Evolutionary conservation across 2,797 vertebrate genomes (phyloP).

Genomic region (Notolabrus celidotus): DNA sequence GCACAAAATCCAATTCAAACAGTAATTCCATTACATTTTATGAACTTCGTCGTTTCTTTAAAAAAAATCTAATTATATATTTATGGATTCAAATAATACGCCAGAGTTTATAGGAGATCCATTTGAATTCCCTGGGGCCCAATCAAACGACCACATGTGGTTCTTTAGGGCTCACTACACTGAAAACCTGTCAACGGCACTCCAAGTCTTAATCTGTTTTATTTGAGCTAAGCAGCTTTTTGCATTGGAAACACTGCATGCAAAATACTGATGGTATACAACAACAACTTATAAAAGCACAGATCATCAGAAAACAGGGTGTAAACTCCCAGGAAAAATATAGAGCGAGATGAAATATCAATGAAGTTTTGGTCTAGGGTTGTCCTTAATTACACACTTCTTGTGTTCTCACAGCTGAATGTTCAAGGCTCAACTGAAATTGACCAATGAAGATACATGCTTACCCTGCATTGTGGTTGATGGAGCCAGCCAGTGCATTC

Average conservation of each 20-base stretch:
- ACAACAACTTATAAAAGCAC: neutral
- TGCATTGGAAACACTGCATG: neutral
- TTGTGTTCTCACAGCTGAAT: neutral
- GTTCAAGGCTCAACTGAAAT: neutral
- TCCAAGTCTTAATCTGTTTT: too few relatives aligned
- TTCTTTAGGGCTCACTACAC: too few relatives aligned
- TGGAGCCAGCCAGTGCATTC: slow-evolving; percentile 91
- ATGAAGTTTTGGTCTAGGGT: neutral
- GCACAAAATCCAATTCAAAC: too few relatives aligned
- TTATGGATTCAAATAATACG: too few relatives aligned
- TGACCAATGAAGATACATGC: slow-evolving; percentile 25
- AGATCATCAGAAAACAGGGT: slow-evolving; percentile 5
- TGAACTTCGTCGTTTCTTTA: too few relatives aligned
- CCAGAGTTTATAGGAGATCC: too few relatives aligned
- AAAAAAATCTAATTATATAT: too few relatives aligned
- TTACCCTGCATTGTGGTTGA: slow-evolving; percentile 93
- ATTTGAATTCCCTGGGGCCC: too few relatives aligned
- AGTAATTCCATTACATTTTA: too few relatives aligned
- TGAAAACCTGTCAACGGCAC: too few relatives aligned
- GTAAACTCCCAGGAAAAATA: neutral
- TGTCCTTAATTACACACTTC: neutral
- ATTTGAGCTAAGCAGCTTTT: too few relatives aligned
- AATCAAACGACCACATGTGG: too few relatives aligned
- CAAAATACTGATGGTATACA: neutral
- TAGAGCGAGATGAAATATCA: neutral